Conservation (phyloP, 2,797 vertebrate genomes). For the Syngnathus acus region DNA sequence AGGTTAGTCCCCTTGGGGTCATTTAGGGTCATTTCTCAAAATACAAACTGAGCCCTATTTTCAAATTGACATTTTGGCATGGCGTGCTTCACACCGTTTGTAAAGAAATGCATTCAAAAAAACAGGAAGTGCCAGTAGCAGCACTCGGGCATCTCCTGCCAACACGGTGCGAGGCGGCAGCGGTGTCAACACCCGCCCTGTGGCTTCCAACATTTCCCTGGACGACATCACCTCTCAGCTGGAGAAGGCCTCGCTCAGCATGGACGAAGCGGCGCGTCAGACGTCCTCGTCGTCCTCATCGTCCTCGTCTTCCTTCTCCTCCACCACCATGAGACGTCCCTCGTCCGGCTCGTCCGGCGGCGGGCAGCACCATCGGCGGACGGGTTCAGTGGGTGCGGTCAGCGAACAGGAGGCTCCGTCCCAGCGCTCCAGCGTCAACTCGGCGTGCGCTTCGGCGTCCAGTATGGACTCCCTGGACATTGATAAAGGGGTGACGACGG, state of each 20-base stretch:
- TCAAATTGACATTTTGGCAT: neutral
- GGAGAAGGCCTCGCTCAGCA: slow-evolving; percentile 86
- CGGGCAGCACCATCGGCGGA: slow-evolving; percentile 85
- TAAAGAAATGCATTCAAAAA: neutral
- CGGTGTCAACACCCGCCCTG: slow-evolving; percentile 57
- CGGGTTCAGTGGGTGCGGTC: slow-evolving; percentile 84
- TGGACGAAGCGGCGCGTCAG: slow-evolving; percentile 92
- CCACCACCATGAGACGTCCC: slow-evolving; percentile 60
- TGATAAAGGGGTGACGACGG: slow-evolving; percentile 66
- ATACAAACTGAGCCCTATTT: neutral
- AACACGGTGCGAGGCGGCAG: slow-evolving; percentile 77
- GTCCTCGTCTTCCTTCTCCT: slow-evolving; percentile 55
- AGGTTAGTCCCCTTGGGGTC: slow-evolving; percentile 34
- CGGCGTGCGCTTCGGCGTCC: slow-evolving; percentile 85
- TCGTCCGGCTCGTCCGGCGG: slow-evolving; percentile 50
- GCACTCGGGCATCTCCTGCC: slow-evolving; percentile 75
- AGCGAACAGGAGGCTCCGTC: slow-evolving; percentile 76
- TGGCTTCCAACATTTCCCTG: slow-evolving; percentile 85
- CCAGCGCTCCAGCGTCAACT: slow-evolving; percentile 81
- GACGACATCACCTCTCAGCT: slow-evolving; percentile 96
- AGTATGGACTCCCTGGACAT: slow-evolving; percentile 96
- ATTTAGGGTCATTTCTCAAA: neutral
- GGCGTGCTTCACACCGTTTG: neutral
- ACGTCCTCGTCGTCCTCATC: slow-evolving; percentile 66
- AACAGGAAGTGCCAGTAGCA: slow-evolving; percentile 68